phyloP scores from a whole-genome alignment of 2,797 vertebrate species.

The Cheirogaleus major region DNA sequence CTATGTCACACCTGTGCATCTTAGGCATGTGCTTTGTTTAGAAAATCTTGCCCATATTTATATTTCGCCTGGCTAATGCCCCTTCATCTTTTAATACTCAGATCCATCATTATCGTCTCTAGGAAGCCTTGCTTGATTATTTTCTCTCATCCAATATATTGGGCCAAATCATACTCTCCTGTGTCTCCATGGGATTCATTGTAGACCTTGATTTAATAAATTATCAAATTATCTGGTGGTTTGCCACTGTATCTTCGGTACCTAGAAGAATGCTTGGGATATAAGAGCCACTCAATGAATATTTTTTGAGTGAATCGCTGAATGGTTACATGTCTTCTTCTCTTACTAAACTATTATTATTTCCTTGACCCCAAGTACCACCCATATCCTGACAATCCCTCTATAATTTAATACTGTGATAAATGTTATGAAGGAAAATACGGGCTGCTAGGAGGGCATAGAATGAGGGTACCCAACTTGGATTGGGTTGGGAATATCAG shows the following conservation, averaged over 20 bases:
- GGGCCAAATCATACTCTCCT: not conserved
- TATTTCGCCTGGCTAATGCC: not conserved
- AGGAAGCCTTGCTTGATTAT: not conserved
- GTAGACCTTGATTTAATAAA: not conserved
- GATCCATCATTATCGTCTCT: not conserved
- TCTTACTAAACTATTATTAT: not conserved
- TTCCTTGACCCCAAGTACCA: not conserved
- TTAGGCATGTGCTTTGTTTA: not conserved
- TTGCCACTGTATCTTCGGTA: not conserved
- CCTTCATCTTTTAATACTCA: not conserved
- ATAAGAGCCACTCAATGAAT: not conserved
- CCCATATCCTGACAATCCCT: not conserved
- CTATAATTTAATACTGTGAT: conserved; percentile 13
- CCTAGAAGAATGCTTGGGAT: not conserved
- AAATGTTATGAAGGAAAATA: not conserved
- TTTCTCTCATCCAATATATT: not conserved
- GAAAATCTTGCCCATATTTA: not conserved
- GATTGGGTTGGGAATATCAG: not conserved
- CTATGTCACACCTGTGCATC: not conserved
- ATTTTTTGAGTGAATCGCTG: not conserved
- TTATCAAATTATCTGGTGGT: not conserved
- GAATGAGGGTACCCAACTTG: conserved; percentile 2
- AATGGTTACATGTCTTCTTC: not conserved
- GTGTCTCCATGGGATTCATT: not conserved
- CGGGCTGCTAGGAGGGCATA: not conserved